A percentile compares a stretch with the other conserved stretches of the same genome.
Evolutionary conservation across 1,140 invertebrate species (phyloP).

Genomic region (Ctenoplectra terminalis): DNA sequence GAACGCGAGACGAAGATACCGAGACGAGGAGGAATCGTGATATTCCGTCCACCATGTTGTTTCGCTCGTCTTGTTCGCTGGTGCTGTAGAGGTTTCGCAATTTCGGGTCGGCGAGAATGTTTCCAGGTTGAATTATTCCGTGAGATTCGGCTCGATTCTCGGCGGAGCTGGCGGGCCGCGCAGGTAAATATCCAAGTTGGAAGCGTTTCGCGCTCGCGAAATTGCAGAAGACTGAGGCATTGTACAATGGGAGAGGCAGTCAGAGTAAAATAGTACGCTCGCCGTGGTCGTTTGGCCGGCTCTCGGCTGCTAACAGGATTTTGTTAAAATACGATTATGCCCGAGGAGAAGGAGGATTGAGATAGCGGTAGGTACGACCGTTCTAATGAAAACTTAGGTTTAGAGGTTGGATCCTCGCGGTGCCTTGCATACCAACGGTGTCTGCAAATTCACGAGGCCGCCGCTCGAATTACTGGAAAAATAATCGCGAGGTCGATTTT

Average conservation of each 20-base stretch:
- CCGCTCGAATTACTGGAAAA: constrained; percentile 37
- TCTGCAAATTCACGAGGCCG: constrained; percentile 25
- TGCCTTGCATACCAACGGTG: constrained; percentile 40
- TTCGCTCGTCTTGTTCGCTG: background rate
- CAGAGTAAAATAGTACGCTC: constrained; percentile 34
- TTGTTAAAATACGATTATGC: constrained; percentile 54
- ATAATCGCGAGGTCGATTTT: constrained; percentile 25
- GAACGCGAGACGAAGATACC: background rate
- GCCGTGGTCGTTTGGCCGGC: constrained; percentile 5
- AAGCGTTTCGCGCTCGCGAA: constrained; percentile 22
- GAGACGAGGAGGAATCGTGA: background rate
- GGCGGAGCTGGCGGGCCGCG: background rate
- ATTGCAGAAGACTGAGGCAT: constrained; percentile 36
- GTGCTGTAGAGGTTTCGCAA: background rate
- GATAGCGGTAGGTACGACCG: constrained; percentile 33
- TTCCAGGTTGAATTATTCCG: constrained; percentile 35
- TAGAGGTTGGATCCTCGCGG: constrained; percentile 37
- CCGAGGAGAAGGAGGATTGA: constrained; percentile 26
- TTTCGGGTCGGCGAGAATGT: background rate
- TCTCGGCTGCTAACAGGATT: constrained; percentile 46
- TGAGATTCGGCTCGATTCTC: constrained; percentile 18
- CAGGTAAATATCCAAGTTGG: constrained; percentile 10
- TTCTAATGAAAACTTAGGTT: constrained; percentile 57
- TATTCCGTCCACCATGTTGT: background rate
- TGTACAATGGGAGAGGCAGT: constrained; percentile 7